phyloP scores from a whole-genome alignment of 2,888 invertebrate genomes.

The Buathra laborator region DNA sequence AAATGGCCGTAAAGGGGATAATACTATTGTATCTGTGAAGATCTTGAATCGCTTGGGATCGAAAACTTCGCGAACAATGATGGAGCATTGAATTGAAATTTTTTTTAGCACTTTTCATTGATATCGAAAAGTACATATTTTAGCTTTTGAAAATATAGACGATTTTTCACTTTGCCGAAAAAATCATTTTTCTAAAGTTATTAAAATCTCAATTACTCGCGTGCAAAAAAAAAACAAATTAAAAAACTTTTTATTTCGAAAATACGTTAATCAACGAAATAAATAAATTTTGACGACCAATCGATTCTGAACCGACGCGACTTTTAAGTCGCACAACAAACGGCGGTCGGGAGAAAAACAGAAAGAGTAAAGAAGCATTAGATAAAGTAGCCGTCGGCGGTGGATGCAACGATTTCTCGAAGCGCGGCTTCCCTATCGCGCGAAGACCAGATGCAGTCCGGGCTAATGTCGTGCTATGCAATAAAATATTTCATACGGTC shows the following conservation, averaged over 20 bases:
- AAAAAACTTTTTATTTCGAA: no score
- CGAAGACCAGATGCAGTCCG: slow-evolving; percentile 65
- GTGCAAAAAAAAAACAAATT: no score
- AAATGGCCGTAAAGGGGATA: slow-evolving; percentile 59
- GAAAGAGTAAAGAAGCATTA: slow-evolving; percentile 25
- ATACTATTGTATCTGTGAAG: slow-evolving; percentile 11
- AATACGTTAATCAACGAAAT: slow-evolving; percentile 1
- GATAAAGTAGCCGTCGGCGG: slow-evolving; percentile 51
- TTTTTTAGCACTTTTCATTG: not conserved
- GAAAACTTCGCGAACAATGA: not conserved
- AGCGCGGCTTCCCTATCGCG: slow-evolving; percentile 42
- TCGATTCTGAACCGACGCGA: not conserved
- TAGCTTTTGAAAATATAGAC: no score
- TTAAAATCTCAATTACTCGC: no score
- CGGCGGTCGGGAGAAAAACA: slow-evolving; percentile 11
- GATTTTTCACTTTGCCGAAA: no score
- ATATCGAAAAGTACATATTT: no score
- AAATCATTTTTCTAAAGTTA: no score
- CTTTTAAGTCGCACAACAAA: slow-evolving; percentile 1
- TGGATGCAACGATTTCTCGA: slow-evolving; percentile 45
- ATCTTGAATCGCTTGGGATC: slow-evolving; percentile 32
- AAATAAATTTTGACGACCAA: slow-evolving; percentile 1
- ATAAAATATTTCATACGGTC: slow-evolving; percentile 69
- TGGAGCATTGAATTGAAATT: not conserved
- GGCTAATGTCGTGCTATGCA: slow-evolving; percentile 67